Evolutionary conservation across 2,888 invertebrate genomes (phyloP).

Genomic region (Drosophila mercatorum): DNA sequence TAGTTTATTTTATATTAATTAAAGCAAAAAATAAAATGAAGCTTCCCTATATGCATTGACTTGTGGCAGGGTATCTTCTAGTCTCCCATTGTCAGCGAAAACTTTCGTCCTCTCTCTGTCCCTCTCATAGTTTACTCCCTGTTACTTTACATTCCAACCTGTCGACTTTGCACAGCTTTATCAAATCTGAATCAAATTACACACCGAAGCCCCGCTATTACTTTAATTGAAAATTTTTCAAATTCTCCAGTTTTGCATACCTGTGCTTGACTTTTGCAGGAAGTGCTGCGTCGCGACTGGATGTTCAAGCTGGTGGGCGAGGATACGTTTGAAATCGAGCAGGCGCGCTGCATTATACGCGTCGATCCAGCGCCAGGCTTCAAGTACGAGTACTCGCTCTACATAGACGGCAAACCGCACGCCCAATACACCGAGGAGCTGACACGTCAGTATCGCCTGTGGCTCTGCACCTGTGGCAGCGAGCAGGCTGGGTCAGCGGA

Average conservation of each 20-base stretch:
- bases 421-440: constrained; percentile 93
- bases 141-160: background rate
- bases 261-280: constrained; percentile 85
- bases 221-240: background rate
- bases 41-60: no score
- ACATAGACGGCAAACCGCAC: constrained; percentile 92
- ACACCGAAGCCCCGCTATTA: background rate
- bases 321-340: constrained; percentile 90
- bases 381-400: constrained; percentile 92
- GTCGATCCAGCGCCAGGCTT: constrained; percentile 89
- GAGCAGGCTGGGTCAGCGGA: constrained; percentile 43
- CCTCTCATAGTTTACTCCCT: background rate
- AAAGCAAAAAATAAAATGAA: no score
- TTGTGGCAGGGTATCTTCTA: background rate
- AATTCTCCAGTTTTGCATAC: background rate
- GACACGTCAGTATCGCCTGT: constrained; percentile 90
- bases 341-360: constrained; percentile 84
- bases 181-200: background rate
- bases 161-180: background rate
- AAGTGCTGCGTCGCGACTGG: constrained; percentile 91
- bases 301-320: constrained; percentile 96
- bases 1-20: no score
- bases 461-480: constrained; percentile 86
- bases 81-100: background rate
- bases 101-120: no score